A percentile compares a stretch with the other conserved stretches of the same genome.
phyloP scores from a whole-genome alignment of 2,797 vertebrate species.

The Luscinia luscinia region DNA sequence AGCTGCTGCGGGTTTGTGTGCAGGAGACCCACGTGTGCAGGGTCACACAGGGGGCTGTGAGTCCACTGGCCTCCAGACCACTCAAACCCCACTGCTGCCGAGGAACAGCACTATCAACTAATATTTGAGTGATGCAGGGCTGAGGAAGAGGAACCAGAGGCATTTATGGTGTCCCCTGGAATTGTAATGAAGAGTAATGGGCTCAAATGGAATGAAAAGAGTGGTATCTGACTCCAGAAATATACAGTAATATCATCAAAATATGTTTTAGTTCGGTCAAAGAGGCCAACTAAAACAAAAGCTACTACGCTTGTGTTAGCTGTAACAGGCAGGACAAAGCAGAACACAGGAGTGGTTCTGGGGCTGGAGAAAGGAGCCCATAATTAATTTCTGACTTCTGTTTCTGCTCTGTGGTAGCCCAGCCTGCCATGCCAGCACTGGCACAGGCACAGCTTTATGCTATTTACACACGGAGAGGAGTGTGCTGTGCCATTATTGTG shows the following conservation, averaged over 20 bases:
- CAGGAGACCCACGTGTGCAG: conserved; percentile 29
- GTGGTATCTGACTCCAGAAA: background rate
- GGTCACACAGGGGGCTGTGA: conserved; percentile 31
- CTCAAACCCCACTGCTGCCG: background rate
- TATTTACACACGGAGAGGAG: conserved; percentile 40
- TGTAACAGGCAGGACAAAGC: background rate
- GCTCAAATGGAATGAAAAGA: background rate
- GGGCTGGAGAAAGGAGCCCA: conserved; percentile 26
- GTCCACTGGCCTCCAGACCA: background rate
- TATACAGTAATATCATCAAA: background rate
- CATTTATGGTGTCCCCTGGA: background rate
- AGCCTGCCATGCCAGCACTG: conserved; percentile 15
- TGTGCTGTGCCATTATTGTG: conserved; percentile 9
- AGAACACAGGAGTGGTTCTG: background rate
- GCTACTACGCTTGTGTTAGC: background rate
- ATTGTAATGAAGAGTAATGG: background rate
- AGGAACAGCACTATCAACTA: background rate
- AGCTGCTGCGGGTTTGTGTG: background rate
- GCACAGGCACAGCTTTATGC: conserved; percentile 65
- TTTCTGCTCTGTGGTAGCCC: conserved; percentile 27
- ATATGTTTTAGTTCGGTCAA: background rate
- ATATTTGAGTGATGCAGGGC: background rate
- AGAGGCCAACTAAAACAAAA: background rate
- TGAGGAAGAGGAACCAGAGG: background rate
- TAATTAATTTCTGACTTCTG: conserved; percentile 52